These are phyloP conservation scores for Laticauda laticaudata DNA, from an alignment of 2,113 vertebrate species.

Conservation along the genomic window DNA sequence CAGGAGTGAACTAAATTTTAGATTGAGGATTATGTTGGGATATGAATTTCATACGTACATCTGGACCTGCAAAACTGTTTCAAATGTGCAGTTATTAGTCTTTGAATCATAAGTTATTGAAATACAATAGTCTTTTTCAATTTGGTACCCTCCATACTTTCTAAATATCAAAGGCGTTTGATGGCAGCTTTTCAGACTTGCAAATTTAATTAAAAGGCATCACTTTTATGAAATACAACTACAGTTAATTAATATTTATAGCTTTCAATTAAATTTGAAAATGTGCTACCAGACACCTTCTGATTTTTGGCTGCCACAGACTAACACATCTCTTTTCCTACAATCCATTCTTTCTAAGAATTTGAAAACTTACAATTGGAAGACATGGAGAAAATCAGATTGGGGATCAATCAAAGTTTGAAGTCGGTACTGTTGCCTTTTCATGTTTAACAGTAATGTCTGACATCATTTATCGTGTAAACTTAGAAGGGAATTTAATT, in stretches of 20 bases:
- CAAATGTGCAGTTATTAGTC: neutral
- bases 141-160: neutral
- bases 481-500: neutral
- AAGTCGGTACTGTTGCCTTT: neutral
- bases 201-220: neutral
- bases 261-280: neutral
- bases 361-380: neutral
- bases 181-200: neutral
- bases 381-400: neutral
- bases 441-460: constrained; percentile 25
- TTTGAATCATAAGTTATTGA: neutral
- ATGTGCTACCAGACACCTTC: neutral
- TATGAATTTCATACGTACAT: neutral
- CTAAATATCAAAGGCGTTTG: neutral
- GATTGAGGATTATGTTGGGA: neutral
- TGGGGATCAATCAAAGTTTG: neutral
- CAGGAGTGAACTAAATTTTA: neutral
- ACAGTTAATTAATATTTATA: neutral
- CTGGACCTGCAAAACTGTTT: neutral
- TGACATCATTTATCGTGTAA: constrained; percentile 25
- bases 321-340: neutral
- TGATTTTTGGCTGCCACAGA: neutral
- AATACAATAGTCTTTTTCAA: neutral
- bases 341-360: neutral
- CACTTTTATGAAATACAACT: neutral